A percentile compares a stretch with the other conserved stretches of the same genome.
Evolutionary conservation across 2,797 vertebrate species (phyloP).

Genomic region (Rhadinocentrus ornatus): DNA sequence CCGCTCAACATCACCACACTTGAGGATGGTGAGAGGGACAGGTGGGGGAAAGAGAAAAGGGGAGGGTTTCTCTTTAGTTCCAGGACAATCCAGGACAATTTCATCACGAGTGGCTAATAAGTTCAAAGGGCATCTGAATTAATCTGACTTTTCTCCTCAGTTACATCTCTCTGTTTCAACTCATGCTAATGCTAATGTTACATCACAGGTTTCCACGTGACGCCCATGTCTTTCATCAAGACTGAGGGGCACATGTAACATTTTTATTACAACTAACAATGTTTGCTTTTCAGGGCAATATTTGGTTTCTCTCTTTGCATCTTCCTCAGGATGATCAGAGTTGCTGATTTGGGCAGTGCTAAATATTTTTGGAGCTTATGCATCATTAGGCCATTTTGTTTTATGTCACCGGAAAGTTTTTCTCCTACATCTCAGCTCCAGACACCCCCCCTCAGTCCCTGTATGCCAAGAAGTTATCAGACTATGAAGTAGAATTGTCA

Average conservation of each 20-base stretch:
- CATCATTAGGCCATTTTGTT: constrained; percentile 10
- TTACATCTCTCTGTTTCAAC: constrained; percentile 53
- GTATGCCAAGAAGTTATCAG: constrained; percentile 89
- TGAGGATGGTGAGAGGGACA: constrained; percentile 82
- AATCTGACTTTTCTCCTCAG: constrained; percentile 44
- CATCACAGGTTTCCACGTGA: constrained; percentile 61
- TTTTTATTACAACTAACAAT: constrained; percentile 39
- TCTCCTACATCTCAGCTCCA: constrained; percentile 87
- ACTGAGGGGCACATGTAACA: constrained; percentile 9
- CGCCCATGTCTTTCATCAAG: not conserved
- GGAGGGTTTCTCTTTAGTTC: constrained; percentile 42
- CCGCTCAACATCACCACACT: constrained; percentile 86
- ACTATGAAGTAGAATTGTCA: constrained; percentile 91
- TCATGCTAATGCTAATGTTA: constrained; percentile 51
- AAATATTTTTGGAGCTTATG: constrained; percentile 18
- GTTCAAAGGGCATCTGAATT: constrained; percentile 44
- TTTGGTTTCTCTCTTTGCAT: constrained; percentile 7
- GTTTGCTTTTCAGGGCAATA: constrained; percentile 57
- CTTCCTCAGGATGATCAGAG: constrained; percentile 13
- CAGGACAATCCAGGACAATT: constrained; percentile 32
- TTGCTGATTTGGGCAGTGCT: constrained; percentile 17
- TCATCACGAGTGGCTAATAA: constrained; percentile 14
- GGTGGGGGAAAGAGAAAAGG: constrained; percentile 3
- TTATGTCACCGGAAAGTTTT: constrained; percentile 64
- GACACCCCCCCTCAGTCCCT: constrained; percentile 91